These are phyloP conservation scores for Rousettus madagascariensis DNA, from an alignment of 2,797 vertebrate species.

Conservation along the genomic window DNA sequence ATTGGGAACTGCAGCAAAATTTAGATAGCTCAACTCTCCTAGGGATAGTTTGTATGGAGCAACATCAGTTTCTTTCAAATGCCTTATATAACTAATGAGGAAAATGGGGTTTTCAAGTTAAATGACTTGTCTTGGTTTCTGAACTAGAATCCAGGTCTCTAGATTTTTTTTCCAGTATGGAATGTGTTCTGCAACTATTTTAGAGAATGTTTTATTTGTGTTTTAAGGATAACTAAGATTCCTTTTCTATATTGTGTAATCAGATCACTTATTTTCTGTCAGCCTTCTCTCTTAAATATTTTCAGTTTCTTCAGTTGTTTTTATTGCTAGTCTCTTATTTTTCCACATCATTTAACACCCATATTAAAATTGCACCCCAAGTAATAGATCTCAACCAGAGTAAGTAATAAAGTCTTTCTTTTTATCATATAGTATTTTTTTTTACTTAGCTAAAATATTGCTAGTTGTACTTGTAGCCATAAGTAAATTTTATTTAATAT, in stretches of 20 bases:
- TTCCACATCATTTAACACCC: neutral
- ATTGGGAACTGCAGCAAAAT: neutral
- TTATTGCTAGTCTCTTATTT: neutral
- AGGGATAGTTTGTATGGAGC: neutral
- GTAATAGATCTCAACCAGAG: neutral
- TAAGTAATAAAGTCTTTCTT: neutral
- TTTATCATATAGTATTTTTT: neutral
- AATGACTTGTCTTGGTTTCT: neutral
- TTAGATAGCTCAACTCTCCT: neutral
- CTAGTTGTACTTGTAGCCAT: neutral
- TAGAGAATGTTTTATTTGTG: neutral
- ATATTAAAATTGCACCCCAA: neutral
- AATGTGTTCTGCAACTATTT: neutral
- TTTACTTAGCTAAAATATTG: constrained; percentile 21
- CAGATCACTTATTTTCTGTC: neutral
- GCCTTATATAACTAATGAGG: neutral
- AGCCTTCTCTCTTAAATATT: neutral
- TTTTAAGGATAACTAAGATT: neutral
- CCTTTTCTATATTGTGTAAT: neutral
- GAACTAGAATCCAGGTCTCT: neutral
- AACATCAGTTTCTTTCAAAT: neutral
- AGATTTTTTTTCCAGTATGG: neutral
- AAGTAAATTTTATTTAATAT: neutral
- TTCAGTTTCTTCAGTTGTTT: neutral
- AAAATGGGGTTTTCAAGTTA: neutral